A percentile compares a stretch with the other conserved stretches of the same genome.
phyloP scores from a whole-genome alignment of 2,113 vertebrate species.

The Serinus canaria region DNA sequence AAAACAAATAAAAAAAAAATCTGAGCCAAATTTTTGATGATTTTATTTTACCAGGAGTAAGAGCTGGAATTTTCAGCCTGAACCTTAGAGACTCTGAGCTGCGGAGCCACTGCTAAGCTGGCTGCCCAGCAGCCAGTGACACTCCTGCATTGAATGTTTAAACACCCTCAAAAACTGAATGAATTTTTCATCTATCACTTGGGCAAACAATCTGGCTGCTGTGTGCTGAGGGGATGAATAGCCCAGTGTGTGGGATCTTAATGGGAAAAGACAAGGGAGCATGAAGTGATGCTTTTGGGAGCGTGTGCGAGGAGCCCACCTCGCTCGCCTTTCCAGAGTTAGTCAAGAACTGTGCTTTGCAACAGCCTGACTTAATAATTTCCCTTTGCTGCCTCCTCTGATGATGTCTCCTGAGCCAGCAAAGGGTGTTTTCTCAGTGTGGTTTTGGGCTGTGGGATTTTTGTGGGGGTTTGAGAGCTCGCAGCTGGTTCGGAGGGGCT shows the following conservation, averaged over 20 bases:
- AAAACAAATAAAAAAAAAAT: not conserved
- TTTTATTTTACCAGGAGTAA: not conserved
- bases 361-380: not conserved
- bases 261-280: conserved; percentile 42
- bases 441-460: not conserved
- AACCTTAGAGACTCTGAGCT: not conserved
- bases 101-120: not conserved
- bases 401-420: not conserved
- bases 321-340: not conserved
- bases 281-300: conserved; percentile 4
- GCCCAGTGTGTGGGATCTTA: conserved; percentile 39
- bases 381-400: not conserved
- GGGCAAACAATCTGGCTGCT: conserved; percentile 58
- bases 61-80: not conserved
- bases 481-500: not conserved
- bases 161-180: conserved; percentile 58
- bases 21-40: not conserved
- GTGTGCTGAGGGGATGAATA: conserved; percentile 48
- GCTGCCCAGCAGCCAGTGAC: conserved; percentile 31
- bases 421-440: fast-evolving
- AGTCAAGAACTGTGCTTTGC: not conserved
- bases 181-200: conserved; percentile 67
- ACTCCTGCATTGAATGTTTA: conserved; percentile 57
- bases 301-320: not conserved
- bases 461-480: not conserved